Evolutionary conservation across 2,888 invertebrate species (phyloP), one percentile per base, ranked within the genome.

Genomic region (Eupithecia subfuscata): DNA sequence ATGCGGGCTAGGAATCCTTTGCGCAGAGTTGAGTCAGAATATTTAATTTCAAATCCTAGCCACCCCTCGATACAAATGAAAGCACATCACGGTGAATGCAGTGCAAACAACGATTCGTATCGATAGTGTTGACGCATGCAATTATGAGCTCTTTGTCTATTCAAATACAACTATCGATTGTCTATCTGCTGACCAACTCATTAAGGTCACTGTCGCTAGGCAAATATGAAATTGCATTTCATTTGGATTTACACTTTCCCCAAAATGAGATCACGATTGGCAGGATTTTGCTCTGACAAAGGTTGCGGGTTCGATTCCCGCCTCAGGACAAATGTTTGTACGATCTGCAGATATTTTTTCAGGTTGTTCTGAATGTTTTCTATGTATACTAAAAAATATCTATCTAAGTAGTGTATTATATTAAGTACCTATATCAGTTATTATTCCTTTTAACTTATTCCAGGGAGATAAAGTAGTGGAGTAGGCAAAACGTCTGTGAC

Each of bases 101-200:
- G 71, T 69, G 79, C 80, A 81, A 79, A 81, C 74, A 81, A 71
- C 78, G 68, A 74, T 69, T 68, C 45, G 75, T 72, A 78, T 75
- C 75, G 78, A 83, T 81, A 83, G 82, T 84, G 78, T 76, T 80
- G 78, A 79, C 79, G 79, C 78, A 78, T 71, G 77, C 82, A 83
- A 85, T 86, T 85, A 86, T 82, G 83, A 81, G 74, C 80, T 80
- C 82, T 83, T 82, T 83, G 80, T 73, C 75, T 79, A 73, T 79
- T 79, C 81, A 80, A 77, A 82, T 77, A 78, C 75, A 75, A 70
- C 45, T 69, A 75, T 75, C 70, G 73, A 75, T 70, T 70, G 67
- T 34, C 43, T 70, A 60, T 56, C 40, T 43, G 43, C 37, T 67
- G 22, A 34, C 25, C 14, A 16, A 60, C 71, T 40, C 64, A 64